Conservation (phyloP, 2,888 invertebrate genomes). For the Sericinus montela region DNA sequence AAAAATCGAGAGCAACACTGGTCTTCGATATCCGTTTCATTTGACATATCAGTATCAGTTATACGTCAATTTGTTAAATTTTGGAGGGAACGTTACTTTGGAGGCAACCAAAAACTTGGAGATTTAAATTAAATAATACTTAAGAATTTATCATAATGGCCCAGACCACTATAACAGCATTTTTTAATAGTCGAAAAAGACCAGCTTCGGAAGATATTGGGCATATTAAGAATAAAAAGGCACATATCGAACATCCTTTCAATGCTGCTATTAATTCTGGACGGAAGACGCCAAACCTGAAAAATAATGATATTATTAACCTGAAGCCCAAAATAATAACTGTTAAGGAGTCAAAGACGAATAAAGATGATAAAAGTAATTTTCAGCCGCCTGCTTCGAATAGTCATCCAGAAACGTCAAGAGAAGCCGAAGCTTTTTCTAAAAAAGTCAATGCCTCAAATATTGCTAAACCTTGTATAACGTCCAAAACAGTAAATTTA, state of each 20-base stretch:
- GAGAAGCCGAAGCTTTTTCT: conserved; percentile 37
- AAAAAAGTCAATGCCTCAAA: conserved; percentile 57
- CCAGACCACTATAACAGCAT: conserved; percentile 87
- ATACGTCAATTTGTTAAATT: too few species aligned
- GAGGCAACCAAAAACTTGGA: neutral
- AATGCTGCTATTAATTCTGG: conserved; percentile 28
- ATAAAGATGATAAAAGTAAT: conserved; percentile 7
- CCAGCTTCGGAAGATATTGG: conserved; percentile 83
- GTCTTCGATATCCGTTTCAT: too few species aligned
- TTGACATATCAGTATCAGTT: too few species aligned
- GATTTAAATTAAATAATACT: neutral
- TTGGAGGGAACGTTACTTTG: too few species aligned
- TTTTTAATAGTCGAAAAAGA: conserved; percentile 88
- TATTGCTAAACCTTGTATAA: conserved; percentile 29
- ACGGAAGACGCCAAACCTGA: conserved; percentile 22
- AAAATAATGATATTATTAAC: conserved; percentile 22
- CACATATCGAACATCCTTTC: conserved; percentile 45
- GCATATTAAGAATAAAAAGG: conserved; percentile 73
- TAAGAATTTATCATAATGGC: conserved; percentile 74
- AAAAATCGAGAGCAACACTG: too few species aligned
- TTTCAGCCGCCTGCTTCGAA: conserved; percentile 4
- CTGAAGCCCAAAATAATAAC: conserved; percentile 12
- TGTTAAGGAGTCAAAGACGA: conserved; percentile 17
- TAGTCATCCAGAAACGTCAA: conserved; percentile 3
- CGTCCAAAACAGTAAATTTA: conserved; percentile 53